phyloP scores from a whole-genome alignment of 2,888 invertebrate species.

The Pantelozetes paolii region DNA sequence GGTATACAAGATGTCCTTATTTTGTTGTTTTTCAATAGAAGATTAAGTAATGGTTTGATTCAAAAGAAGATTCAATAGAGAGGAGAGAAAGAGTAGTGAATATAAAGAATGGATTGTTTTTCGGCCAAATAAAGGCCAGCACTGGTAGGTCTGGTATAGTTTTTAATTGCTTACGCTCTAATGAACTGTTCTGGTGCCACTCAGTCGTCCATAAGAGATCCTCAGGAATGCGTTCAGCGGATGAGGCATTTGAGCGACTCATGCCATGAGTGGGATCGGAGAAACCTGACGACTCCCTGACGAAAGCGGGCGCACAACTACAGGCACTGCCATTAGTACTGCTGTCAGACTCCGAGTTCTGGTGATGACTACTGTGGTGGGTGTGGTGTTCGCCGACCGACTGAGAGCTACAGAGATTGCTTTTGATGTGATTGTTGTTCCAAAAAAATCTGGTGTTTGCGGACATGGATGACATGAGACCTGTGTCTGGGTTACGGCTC shows the following conservation, averaged over 20 bases:
- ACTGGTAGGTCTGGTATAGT: neutral
- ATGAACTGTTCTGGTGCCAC: slow-evolving; percentile 23
- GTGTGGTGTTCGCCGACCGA: neutral
- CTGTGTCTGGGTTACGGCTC: slow-evolving; percentile 39
- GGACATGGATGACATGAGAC: neutral
- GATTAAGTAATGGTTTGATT: slow-evolving; percentile 1
- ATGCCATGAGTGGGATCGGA: slow-evolving; percentile 5
- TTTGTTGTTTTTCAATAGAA: neutral
- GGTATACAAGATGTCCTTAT: neutral
- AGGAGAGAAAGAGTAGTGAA: neutral
- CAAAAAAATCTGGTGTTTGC: neutral
- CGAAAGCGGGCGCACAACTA: slow-evolving; percentile 24
- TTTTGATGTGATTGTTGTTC: slow-evolving; percentile 12
- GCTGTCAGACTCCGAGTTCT: slow-evolving; percentile 9
- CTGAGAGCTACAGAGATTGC: neutral
- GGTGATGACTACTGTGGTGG: slow-evolving; percentile 1
- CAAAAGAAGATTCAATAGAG: neutral
- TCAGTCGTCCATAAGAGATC: slow-evolving; percentile 19
- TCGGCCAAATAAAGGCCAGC: neutral
- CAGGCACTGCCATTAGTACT: slow-evolving; percentile 4
- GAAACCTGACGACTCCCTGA: slow-evolving; percentile 13
- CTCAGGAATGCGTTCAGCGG: neutral
- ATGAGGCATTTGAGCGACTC: neutral
- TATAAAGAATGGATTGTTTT: neutral
- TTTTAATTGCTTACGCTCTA: neutral